Conservation (phyloP, 2,797 vertebrate species). For the Trichosurus vulpecula region DNA sequence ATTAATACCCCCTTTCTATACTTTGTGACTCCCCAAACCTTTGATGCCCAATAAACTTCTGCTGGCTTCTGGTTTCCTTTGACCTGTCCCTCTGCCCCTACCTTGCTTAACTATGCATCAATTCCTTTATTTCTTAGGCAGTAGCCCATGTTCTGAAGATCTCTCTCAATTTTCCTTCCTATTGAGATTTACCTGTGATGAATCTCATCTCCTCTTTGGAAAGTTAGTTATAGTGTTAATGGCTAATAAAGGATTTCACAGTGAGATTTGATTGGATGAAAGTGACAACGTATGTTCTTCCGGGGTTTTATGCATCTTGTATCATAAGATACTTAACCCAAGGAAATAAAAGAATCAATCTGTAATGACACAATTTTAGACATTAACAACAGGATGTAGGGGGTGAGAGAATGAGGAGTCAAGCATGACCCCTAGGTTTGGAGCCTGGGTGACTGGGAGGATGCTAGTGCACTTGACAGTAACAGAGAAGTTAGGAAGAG, state of each 20-base stretch:
- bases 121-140: not conserved
- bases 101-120: not conserved
- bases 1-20: not conserved
- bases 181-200: not conserved
- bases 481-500: not conserved
- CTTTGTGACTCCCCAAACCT: not conserved
- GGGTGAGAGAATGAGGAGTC: not conserved
- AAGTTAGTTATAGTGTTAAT: conserved; percentile 4
- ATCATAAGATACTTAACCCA: not conserved
- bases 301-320: not conserved
- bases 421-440: not conserved
- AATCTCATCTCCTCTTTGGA: not conserved
- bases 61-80: conserved; percentile 1
- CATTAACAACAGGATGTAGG: not conserved
- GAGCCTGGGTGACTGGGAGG: not conserved
- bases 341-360: not conserved
- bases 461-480: not conserved
- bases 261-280: not conserved
- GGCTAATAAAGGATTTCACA: not conserved
- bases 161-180: not conserved
- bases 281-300: not conserved
- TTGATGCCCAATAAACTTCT: not conserved
- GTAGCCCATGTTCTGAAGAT: not conserved
- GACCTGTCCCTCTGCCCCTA: not conserved
- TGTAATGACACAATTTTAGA: too few species aligned